These are phyloP conservation scores for Forbesichthys agassizii DNA, from an alignment of 2,113 vertebrate species.

Conservation along the genomic window DNA sequence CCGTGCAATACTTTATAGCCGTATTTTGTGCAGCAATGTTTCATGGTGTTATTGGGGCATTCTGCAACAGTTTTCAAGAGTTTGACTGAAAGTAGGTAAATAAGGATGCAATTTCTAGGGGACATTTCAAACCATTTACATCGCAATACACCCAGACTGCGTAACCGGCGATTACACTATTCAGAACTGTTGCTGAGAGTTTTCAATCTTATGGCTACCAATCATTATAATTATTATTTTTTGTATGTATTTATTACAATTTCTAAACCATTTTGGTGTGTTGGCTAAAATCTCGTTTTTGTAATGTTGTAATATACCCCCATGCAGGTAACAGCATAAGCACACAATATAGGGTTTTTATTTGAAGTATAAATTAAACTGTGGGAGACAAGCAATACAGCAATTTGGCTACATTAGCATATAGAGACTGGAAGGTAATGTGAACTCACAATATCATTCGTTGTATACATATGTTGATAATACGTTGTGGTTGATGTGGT, in stretches of 20 bases:
- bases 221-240: neutral
- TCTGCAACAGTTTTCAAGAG: slow-evolving; percentile 40
- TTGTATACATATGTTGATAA: neutral
- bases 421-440: slow-evolving; percentile 5
- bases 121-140: neutral
- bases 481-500: neutral
- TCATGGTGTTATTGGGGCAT: neutral
- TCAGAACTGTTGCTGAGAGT: too few relatives aligned
- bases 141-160: neutral
- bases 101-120: neutral
- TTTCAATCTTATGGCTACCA: neutral
- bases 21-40: neutral
- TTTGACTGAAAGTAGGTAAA: slow-evolving; percentile 16
- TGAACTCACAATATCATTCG: slow-evolving; percentile 8
- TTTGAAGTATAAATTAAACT: neutral
- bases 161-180: neutral
- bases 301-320: neutral
- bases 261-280: neutral
- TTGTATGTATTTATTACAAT: neutral
- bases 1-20: neutral
- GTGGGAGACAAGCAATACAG: neutral
- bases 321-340: neutral
- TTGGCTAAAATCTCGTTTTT: neutral
- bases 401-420: neutral
- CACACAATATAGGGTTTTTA: neutral